Base-by-base conservation (phyloP, 2,113 vertebrate species). In the Heteronetta atricapilla region DNA sequence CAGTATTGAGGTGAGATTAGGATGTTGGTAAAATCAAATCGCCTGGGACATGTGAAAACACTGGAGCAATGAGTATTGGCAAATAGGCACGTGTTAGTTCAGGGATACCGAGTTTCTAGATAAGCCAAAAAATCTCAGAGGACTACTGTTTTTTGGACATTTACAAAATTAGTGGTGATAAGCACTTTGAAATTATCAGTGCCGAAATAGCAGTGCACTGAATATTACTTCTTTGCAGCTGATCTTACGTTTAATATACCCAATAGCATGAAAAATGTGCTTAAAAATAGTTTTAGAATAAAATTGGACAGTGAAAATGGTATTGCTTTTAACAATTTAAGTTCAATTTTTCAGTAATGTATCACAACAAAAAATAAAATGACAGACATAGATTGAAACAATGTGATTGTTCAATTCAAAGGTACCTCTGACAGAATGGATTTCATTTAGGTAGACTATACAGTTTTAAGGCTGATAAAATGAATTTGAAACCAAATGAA, bases 301-400 rank as follows among this genome's bases (percentile, higher is more conserved):
- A 90, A 89, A 78, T 31, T 82, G 76, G 63, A 62, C 60, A 52
- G 44, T 55, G 67, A 91, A 82, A 70, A 56, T 62, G 83, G 88
- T 68, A 86, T 86, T 95, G 93, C 91, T 94, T 90, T 94, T 73
- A 95, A 67, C 85, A 94, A 75, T 75, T 92, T 62, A 87, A 92
- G 70, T 96, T 88, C 74, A 90, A 82, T 97, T 97, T 93, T 96
- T 97, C 87, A 90, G 78, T 95, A 96, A 93, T 87, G 23, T 79
- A 79, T 89, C 96, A 64, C 74, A 86, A 92, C 63, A 69, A 81
- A 74, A 93, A 94, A 86, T 79, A 58, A 80, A 86, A 91, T 73
- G 95, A 91, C 90, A 92, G 86, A 92, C 67, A 75, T 40, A 64
- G 93, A 79, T 80, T 96, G 86, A 64, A 95, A 36, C 66, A 42